Percentiles rank a stretch among this genome's conserved stretches.
Evolutionary conservation across 2,113 vertebrate genomes (phyloP).

Genomic region (Limnothrissa miodon): DNA sequence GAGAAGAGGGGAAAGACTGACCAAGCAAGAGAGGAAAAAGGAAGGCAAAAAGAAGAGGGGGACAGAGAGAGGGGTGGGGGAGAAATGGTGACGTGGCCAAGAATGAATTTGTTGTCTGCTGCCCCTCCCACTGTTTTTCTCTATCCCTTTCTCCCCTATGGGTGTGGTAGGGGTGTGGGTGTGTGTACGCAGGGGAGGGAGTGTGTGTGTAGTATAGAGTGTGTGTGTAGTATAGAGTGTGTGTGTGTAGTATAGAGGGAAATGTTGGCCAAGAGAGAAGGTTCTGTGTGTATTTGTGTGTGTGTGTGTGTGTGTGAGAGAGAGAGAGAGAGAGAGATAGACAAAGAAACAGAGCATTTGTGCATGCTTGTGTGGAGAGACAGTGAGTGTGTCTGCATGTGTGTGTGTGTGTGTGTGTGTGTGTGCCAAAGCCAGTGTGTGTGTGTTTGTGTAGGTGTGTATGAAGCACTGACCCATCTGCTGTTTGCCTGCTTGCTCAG

Average conservation of each 20-base stretch:
- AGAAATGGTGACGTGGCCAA: background rate
- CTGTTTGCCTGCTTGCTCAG: constrained; percentile 10
- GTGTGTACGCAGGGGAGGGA: background rate
- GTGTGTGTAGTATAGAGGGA: background rate
- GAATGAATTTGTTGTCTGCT: background rate
- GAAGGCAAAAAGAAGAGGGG: background rate
- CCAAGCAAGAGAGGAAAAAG: background rate
- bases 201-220: background rate
- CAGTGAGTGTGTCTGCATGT: background rate
- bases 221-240: background rate
- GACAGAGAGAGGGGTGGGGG: background rate
- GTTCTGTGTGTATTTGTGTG: background rate
- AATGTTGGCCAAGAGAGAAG: background rate
- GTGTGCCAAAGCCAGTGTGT: too few relatives aligned
- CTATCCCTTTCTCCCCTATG: background rate
- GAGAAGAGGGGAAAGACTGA: background rate
- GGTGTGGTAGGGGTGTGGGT: background rate
- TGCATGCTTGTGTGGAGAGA: background rate
- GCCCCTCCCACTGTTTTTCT: background rate
- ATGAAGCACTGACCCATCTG: constrained; percentile 13
- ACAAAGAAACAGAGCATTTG: background rate
- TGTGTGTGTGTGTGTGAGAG: background rate
- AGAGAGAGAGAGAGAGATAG: background rate
- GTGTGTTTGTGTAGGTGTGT: background rate
- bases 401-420: background rate